These are phyloP conservation scores for Cercopithecus petaurista DNA, from an alignment of 2,797 vertebrate species.

Conservation along the genomic window DNA sequence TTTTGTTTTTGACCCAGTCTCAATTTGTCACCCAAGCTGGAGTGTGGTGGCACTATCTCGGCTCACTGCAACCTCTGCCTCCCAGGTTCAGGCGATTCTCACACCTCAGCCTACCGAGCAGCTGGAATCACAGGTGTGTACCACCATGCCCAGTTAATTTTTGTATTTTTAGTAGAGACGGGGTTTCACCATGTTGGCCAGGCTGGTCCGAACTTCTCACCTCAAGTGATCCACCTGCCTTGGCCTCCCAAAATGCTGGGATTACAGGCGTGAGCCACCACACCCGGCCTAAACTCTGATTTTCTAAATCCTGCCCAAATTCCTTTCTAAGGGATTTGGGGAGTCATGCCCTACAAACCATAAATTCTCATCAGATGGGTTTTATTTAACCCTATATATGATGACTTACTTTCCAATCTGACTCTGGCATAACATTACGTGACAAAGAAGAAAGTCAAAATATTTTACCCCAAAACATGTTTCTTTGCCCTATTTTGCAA, in stretches of 20 bases:
- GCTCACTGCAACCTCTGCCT: not conserved
- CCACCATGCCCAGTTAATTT: not conserved
- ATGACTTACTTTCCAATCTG: not conserved
- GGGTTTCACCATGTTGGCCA: not conserved
- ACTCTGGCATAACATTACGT: not conserved
- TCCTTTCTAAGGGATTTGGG: not conserved
- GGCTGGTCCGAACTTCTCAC: not conserved
- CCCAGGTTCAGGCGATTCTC: not conserved
- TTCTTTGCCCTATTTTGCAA: not conserved
- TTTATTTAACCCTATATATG: not conserved
- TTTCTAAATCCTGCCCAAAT: not conserved
- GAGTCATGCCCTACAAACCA: not conserved
- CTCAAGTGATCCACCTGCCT: not conserved
- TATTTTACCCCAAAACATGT: not conserved
- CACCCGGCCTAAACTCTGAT: not conserved
- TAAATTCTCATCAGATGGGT: not conserved
- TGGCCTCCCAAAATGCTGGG: not conserved
- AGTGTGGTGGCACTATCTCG: not conserved
- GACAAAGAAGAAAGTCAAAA: not conserved
- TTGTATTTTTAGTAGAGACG: not conserved
- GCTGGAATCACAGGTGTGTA: not conserved
- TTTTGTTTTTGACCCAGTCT: not conserved
- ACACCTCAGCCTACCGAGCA: not conserved
- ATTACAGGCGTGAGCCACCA: not conserved
- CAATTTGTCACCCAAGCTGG: not conserved